Base-by-base conservation (phyloP, 1,140 invertebrate species). In the Drosophila repletoides region DNA sequence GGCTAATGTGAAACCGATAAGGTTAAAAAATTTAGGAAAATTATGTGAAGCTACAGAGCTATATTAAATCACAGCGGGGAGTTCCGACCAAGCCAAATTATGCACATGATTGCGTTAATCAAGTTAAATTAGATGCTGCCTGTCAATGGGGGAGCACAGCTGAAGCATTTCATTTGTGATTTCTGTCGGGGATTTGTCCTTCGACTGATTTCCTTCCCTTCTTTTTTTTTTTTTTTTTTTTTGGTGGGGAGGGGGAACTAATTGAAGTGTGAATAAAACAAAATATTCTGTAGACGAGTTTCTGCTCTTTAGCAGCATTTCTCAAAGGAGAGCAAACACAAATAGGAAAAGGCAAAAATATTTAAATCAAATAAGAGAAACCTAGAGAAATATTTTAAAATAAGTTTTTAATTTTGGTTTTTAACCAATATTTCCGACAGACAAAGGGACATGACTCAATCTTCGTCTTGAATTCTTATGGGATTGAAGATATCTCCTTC, bases 41-140 rank as follows among this genome's bases (percentile, higher is more conserved):
- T 28, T 55, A 26, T 22, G 29, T 7, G 26, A 9, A 15, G 38
- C 15, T 9, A 17, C 7, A 12, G 10, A 22, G 29, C 2, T 26
- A 10, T 36, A 61, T 52, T 22, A 34, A 67, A 67, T 61, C 64
- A 26, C 12, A 40, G 41, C 60, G 33, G 22, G 36, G n/a, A n/a
- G 15, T 17, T 40, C 43, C 26, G 12, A 21, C 22, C 22, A 17
- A 7, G 48, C 40, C 28, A 64, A 69, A 58, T 64, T 63, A 56
- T 69, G 45, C 66, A 69, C 60, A 69, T 69, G 66, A 56, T 69
- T 69, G 51, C 33, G 28, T 53, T 56, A 51, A 69, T 69, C 59
- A 65, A 64, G 45, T 65, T 56, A 69, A 69, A 69, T 69, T 64
- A 41, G 60, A 15, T 15, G 17, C 43, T 55, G n/a, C n/a, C n/a